These are phyloP conservation scores for Gorsachius magnificus DNA, from an alignment of 2,797 vertebrate species.

Conservation along the genomic window DNA sequence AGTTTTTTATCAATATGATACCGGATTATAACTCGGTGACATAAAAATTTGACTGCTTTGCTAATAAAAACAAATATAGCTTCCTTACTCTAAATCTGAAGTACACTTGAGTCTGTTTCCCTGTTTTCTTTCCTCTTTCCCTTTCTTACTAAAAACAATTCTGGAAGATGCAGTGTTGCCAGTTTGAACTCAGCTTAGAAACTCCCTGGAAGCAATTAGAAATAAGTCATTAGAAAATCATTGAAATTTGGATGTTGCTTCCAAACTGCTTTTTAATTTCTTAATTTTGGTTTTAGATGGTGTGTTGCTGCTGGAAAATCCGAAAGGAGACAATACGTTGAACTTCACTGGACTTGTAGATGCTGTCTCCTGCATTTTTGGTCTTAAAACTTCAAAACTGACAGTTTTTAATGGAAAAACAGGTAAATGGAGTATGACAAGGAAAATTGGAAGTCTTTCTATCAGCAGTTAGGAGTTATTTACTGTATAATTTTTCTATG, in stretches of 20 bases:
- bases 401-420: slow-evolving; percentile 80
- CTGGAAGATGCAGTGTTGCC: background rate
- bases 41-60: background rate
- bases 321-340: slow-evolving; percentile 88
- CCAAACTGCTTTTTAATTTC: slow-evolving; percentile 9
- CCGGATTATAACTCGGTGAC: background rate
- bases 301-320: slow-evolving; percentile 92
- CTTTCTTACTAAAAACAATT: background rate
- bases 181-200: background rate
- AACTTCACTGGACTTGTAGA: slow-evolving; percentile 81
- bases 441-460: background rate
- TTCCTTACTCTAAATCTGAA: background rate
- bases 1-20: background rate
- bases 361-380: slow-evolving; percentile 86
- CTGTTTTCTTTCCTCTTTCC: background rate
- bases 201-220: background rate
- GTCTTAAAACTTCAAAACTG: slow-evolving; percentile 76
- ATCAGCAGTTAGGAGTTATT: background rate
- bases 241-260: background rate
- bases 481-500: background rate
- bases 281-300: slow-evolving; percentile 80
- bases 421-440: slow-evolving; percentile 76
- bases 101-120: background rate
- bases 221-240: background rate
- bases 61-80: background rate